Evolutionary conservation across 1,140 invertebrate species (phyloP), one percentile per base, ranked within the genome.

Genomic region (Trachelipus rathkii): DNA sequence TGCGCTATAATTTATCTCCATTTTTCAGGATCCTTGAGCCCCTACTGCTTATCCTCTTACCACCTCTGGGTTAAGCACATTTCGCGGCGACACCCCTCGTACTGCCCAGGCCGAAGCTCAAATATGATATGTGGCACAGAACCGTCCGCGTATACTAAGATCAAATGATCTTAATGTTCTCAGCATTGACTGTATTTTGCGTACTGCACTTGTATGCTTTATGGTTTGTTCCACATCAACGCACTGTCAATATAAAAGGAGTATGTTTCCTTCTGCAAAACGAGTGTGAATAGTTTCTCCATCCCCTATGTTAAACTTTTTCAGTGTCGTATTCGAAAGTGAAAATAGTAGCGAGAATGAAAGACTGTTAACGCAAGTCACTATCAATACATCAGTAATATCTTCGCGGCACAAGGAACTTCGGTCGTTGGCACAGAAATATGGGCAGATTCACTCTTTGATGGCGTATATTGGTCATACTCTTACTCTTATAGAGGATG

Each of bases 401-500:
- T 86, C 89, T 79, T 87, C 89, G 67, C 88, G 89, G 82, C 87
- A 89, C 74, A 87, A 88, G 74, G 91, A 93, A 84, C 86, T 93
- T 74, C 89, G 90, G 82, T 85, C 89, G 24, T 85, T 94, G 15
- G 90, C 92, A 13, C 86, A 89, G 9, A 92, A 92, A 83, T 90
- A 92, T 85, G 89, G 89, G 10, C 88, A 92, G 82, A 88, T 94
- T 13, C 83, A 87, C 13, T 87, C 88, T 78, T 85, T 91, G 9
- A 83, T 91, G 83, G 89, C 89, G 82, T 92, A 94, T 83, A 87
- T 94, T 43, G 89, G 89, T 46, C 89, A 90, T 81, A 92, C 92
- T 3, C 90, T 94, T 84, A 89, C 89, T 80, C 91, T 92, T n/a
- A 92, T 97, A 82, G 91, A 89, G 68, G 95, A 97, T 86, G 92